Evolutionary conservation across 1,140 invertebrate genomes (phyloP).

Genomic region (Zophobas atratus): DNA sequence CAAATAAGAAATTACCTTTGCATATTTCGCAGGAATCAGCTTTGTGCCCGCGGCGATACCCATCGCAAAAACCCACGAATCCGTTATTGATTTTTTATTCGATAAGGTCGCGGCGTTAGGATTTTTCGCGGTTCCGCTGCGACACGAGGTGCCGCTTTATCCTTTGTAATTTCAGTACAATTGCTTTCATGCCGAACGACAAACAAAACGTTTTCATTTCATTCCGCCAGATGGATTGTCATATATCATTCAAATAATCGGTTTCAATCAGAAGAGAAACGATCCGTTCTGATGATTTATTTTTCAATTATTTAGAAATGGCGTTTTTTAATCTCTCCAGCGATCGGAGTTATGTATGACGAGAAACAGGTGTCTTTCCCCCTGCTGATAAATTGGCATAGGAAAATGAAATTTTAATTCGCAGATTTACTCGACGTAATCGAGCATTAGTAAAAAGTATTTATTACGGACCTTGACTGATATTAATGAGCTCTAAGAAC

Average conservation of each 20-base stretch:
- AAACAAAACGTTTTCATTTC: conserved; percentile 44
- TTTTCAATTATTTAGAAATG: conserved; percentile 51
- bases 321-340: conserved; percentile 41
- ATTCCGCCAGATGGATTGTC: conserved; percentile 33
- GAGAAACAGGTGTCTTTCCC: conserved; percentile 47
- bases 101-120: neutral
- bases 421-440: conserved; percentile 43
- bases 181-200: conserved; percentile 28
- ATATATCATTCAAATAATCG: conserved; percentile 51
- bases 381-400: conserved; percentile 37
- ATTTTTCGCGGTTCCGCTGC: neutral
- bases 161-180: conserved; percentile 41
- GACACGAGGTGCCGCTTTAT: conserved; percentile 13
- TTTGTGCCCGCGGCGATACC: neutral
- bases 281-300: conserved; percentile 49
- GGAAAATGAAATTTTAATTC: conserved; percentile 43
- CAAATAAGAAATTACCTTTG: conserved; percentile 12
- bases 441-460: conserved; percentile 46
- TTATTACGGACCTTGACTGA: conserved; percentile 14
- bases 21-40: neutral
- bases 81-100: conserved; percentile 17
- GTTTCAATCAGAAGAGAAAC: conserved; percentile 47
- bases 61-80: neutral
- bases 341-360: conserved; percentile 25
- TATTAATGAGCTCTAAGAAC: conserved; percentile 21